Evolutionary conservation across 2,113 vertebrate genomes (phyloP), one percentile per base, ranked within the genome.

Genomic region (Crotalus viridis): DNA sequence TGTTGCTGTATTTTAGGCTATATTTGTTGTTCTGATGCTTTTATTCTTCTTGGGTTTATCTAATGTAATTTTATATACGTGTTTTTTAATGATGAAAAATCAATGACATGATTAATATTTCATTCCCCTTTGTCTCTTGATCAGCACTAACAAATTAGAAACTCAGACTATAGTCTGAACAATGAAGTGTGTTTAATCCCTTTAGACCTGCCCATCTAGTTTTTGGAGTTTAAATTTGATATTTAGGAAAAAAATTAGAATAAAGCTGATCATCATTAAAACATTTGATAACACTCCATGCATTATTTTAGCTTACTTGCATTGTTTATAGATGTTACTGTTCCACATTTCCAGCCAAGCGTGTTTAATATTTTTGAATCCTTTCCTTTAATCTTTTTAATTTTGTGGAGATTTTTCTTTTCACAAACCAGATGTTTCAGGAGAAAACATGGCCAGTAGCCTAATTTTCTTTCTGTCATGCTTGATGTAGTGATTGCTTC

Each of bases 111-210:
- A 46, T 8, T 46, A 57, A 43, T 39, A 85, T n/a, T 57, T 85
- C 6, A 74, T 57, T 24, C 39, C 17, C 52, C 28, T 95, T 91
- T 93, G 92, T 94, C 95, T n/a, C 93, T 91, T 86, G 95, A 95
- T 96, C 94, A 69, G 95, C 94, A 96, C 96, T 96, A 96, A 96
- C 95, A 94, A 96, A 96, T 92, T 96, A 92, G 24, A 91, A 26
- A 54, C 28, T 9, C 39, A 85, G 52, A 39, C 33, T 2, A 10
- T 6, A 85, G 24, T 46, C 13, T 56, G 85, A 86, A 86, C 24
- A n/a, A 43, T 57, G 26, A 91, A 69, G 13, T 54, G 5, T 81
- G 12, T 51, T 90, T 90, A 54, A 55, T 21, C 28, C 10, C 1
- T 54, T 52, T 90, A 51, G 89, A 13, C 51, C 22, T 90, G 8